phyloP scores from a whole-genome alignment of 30 jellyfish, hydroid and myxozoan species.

The Turritopsis dohrnii region DNA sequence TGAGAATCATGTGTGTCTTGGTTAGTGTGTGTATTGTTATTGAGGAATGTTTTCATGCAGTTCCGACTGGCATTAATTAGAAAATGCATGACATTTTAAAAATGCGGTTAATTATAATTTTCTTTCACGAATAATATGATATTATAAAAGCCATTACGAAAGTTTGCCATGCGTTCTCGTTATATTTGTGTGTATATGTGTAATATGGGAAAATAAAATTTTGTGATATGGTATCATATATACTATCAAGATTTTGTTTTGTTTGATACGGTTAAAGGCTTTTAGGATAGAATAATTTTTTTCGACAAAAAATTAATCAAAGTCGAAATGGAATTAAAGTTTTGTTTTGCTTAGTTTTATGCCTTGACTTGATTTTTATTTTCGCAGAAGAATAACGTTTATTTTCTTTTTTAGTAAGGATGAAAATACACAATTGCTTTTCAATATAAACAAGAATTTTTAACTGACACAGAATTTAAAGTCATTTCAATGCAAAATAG shows the following conservation, averaged over 20 bases:
- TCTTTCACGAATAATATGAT: background rate
- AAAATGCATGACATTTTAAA: background rate
- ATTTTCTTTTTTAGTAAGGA: background rate
- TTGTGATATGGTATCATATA: too few species aligned
- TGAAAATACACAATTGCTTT: background rate
- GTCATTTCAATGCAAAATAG: background rate
- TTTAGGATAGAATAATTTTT: background rate
- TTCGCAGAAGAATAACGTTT: background rate
- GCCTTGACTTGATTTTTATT: background rate
- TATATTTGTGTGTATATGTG: too few species aligned
- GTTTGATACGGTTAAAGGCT: background rate
- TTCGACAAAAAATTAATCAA: background rate
- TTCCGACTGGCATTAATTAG: conserved; percentile 1
- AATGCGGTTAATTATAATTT: conserved; percentile 10
- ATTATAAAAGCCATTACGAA: background rate
- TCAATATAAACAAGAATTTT: background rate
- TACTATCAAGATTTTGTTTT: too few species aligned
- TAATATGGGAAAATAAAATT: too few species aligned
- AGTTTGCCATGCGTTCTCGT: background rate
- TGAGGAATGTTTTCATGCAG: background rate
- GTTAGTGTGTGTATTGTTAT: background rate
- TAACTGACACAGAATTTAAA: background rate
- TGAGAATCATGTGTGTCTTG: background rate
- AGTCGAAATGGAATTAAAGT: background rate
- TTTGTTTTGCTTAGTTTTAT: background rate